Evolutionary conservation across 2,888 invertebrate species (phyloP), one percentile per base, ranked within the genome.

Genomic region (Loripinus fragilis): DNA sequence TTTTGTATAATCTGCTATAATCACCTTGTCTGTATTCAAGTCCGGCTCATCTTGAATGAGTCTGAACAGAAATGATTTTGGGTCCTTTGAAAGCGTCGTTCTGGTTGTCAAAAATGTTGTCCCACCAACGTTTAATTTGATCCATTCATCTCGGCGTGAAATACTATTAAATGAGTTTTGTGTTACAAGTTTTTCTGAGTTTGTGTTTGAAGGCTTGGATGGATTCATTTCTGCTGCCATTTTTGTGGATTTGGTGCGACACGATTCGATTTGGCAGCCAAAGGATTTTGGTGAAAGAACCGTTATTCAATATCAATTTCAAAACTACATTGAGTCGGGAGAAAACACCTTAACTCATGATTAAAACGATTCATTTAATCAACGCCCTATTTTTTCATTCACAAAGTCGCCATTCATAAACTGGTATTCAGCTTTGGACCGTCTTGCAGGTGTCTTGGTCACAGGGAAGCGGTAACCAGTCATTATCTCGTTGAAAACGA

Each of bases 71-170:
- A 99, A 99, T 84, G 99, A 99, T 94, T 98, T 98, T 86, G 98
- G 98, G 95, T 99, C 99, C 93, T 98, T 96, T 91, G 97, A 97
- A 91, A 99, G 95, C 67, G 99, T 99, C 85, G 98, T 98, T 95
- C 98, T 97, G 71, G 99, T 98, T 78, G 99, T 99, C 94, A 98
- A 95, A 95, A 99, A 99, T 94, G 97, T 96, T 90, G 98, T 97
- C 88, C 99, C 99, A 89, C 99, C 99, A 89, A 99, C 99, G 95
- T 99, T 99, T 90, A 99, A 95, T 94, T 97, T 97, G 83, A 99
- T 97, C 99, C 99, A 99, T 74, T 91, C 89, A 71, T 87, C 90
- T 71, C 87, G 88, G 52, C 86, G 55, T 0, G 74, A 64, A 8
- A 50, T 30, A 52, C 35, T 50, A 66, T 76, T 80, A 25, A 76